Base-by-base conservation (phyloP, 2,888 invertebrate genomes). In the Amaurobius ferox region DNA sequence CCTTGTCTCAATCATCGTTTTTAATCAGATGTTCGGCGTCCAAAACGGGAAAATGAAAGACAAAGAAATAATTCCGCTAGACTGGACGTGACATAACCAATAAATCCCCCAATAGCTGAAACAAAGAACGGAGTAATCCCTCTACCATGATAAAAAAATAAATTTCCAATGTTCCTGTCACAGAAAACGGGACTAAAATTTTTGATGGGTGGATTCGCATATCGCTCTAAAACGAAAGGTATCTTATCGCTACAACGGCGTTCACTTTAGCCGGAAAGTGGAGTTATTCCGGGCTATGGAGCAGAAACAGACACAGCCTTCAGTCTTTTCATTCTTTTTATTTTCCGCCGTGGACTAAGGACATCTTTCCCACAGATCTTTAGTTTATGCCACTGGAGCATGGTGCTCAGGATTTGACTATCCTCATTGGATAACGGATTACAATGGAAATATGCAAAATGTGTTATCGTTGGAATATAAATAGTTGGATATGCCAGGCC, bases 201-300 rank as follows among this genome's bases (percentile, higher is more conserved):
- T 55, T 55, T 55, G 55, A 55, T 55, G 55, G 16, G 23, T 11
- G 55, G 16, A 23, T 55, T 16, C 55, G 23, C 23, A 55, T 55
- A 55, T 55, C 55, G 55, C 23, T 23, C 55, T 55, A 55, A 55
- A 30, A 29, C 48, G 29, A 55, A 55, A 32, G 28, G 1, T 13
- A 40, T 19, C 68, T 68, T 68, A 68, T 68, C 68, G 26, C 40
- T 35, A 35, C 39, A 68, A 68, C 40, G 26, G n/a, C 28, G 40
- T 40, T 28, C 40, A 55, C 23, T 55, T 40, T 28, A 40, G 39
- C 40, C 68, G 68, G 68, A 55, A 71, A 71, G 48, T 30, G 29
- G 71, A 30, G 55, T 71, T 71, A 71, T 71, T 71, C 71, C 71
- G 23, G 23, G 48, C 71, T 55, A 23, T 32, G 29, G 71, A 71